Percentiles rank a stretch among this genome's conserved stretches.
Evolutionary conservation across 1,140 invertebrate genomes (phyloP).

Genomic region (Anastrepha obliqua): DNA sequence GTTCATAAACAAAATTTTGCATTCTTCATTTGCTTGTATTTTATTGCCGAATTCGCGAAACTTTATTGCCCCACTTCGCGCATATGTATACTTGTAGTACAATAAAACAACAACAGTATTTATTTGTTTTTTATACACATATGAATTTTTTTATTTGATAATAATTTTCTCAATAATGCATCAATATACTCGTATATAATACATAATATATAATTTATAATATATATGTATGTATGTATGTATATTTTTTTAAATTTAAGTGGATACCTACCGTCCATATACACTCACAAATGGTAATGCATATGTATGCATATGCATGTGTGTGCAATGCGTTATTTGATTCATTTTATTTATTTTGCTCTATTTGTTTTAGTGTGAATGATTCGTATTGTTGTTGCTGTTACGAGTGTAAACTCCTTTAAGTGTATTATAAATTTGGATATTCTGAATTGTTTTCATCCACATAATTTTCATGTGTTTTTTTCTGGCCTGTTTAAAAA

Average conservation of each 20-base stretch:
- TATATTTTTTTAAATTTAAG: conserved; percentile 37
- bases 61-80: too few relatives aligned
- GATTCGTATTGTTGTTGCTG: conserved; percentile 5
- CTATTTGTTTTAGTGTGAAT: not conserved
- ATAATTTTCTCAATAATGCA: conserved; percentile 46
- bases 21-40: too few relatives aligned
- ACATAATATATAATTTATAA: not conserved
- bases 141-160: conserved; percentile 38
- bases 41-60: too few relatives aligned
- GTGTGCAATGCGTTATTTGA: too few relatives aligned
- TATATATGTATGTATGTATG: not conserved
- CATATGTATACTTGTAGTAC: too few relatives aligned
- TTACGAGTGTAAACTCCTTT: conserved; percentile 17
- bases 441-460: not conserved
- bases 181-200: not conserved
- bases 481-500: not conserved
- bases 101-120: not conserved
- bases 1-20: too few relatives aligned
- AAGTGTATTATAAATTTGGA: conserved; percentile 11
- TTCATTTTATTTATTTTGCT: not conserved
- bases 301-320: not conserved
- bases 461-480: not conserved
- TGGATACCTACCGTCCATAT: conserved; percentile 29
- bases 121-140: conserved; percentile 41
- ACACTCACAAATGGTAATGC: not conserved